phyloP scores from a whole-genome alignment of 2,113 vertebrate genomes.

The Acrocephalus kingi region DNA sequence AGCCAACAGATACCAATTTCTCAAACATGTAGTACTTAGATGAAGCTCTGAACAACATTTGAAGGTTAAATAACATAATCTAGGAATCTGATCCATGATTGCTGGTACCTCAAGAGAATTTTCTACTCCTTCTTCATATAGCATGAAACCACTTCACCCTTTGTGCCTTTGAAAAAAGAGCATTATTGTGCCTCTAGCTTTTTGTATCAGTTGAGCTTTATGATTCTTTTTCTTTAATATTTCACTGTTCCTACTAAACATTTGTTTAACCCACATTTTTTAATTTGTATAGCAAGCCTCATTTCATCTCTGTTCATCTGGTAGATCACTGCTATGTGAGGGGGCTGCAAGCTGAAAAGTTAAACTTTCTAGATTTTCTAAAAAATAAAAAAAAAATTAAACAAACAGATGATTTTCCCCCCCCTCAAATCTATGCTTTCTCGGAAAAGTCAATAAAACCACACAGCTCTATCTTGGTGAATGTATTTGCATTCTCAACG shows the following conservation, averaged over 20 bases:
- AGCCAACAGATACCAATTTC: not conserved
- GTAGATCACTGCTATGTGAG: not conserved
- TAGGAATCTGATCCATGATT: not conserved
- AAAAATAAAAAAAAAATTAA: not conserved
- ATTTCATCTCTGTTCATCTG: not conserved
- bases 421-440: not conserved
- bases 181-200: not conserved
- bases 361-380: constrained; percentile 3
- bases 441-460: not conserved
- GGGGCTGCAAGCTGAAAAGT: not conserved
- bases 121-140: not conserved
- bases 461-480: not conserved
- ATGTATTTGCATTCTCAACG: not conserved
- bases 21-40: not conserved
- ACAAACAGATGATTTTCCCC: not conserved
- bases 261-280: not conserved
- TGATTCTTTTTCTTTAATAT: not conserved
- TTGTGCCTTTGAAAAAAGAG: not conserved
- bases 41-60: not conserved
- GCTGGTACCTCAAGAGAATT: not conserved
- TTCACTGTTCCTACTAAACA: not conserved
- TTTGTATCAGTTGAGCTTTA: not conserved
- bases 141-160: not conserved
- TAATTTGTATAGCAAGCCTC: not conserved
- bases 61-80: not conserved